Base-by-base conservation (phyloP, 2,888 invertebrate genomes). In the Thelaira solivaga region DNA sequence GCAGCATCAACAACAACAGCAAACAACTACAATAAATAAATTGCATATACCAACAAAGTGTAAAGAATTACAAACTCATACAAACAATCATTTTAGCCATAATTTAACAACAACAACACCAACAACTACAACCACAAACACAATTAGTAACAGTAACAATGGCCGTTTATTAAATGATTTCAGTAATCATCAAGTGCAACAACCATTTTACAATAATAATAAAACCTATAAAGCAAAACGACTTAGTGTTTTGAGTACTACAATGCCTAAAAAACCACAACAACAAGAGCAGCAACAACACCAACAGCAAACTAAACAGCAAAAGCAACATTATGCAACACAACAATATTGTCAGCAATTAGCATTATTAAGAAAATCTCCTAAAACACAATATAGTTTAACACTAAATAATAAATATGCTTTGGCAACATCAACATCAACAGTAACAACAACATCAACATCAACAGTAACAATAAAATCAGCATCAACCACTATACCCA, bases 161-260 rank as follows among this genome's bases (percentile, higher is more conserved):
- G 76, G 31, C 34, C 34, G 53, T 53, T 53, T 61, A 53, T 16
- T 26, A 43, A 67, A 65, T 41, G 69, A 78, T 69, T 74, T 69
- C 39, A 51, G 20, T 78, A 69, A 76, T 73, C 43, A 41, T 49
- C 47, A 65, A 78, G 65, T 83, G 51, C 85, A 84, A 67, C 84
- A 84, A 78, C 76, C 83, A 45, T 18, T 61, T 51, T 69, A 69
- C n/a, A n/a, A n/a, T 59, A 41, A 29, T 57, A 64, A 47, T 31
- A 72, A 72, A 72, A 29, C 47, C 18, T 57, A 76, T 59, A 74
- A 74, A 69, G 31, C 20, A 2, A 78, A 74, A 74, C 69, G 78
- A 74, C 78, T 78, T 59, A 78, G 74, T 65, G 69, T 78, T 53
- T 61, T 74, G 61, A 74, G 74, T 61, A 74, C 78, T 8, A 77